Base-by-base conservation (phyloP, 2,113 vertebrate species). In the Eclectus roratus region DNA sequence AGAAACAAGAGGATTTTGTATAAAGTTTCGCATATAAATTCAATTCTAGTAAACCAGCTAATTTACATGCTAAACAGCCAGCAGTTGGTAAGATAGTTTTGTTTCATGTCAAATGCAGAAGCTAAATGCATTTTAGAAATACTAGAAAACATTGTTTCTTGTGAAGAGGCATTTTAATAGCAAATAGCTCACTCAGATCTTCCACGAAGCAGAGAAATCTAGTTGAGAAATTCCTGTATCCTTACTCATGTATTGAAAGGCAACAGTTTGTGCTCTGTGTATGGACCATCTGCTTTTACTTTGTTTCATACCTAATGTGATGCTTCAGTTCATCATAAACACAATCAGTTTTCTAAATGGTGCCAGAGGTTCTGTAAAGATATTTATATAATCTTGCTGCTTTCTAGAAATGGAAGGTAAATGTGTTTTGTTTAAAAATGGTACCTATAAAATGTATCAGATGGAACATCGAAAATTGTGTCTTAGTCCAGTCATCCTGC, bases 1-100 rank as follows among this genome's bases (percentile, higher is more conserved):
- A 80, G 53, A 95, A 97, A 97, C 86, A 92, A 96, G 94, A 96
- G 91, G 88, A 92, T 97, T 97, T 84, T 77, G 68, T 90, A 89
- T 90, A 88, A 94, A 90, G 83, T 95, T 97, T 94, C 63, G 0
- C 83, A 63, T 93, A 88, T 94, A 95, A 93, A 77, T 91, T 96
- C 52, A 65, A 58, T 96, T 95, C 88, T 85, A 88, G 85, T 91
- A 91, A 97, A 95, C 86, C 83, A 60, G 82, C 88, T 91, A 87
- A 91, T 97, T 95, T 72, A 65, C 56, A 81, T 43, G 72, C 81
- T 91, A 91, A 94, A 68, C 55, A 93, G 60, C 23, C 68, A 89
- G 66, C 58, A 49, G 52, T 91, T 71, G 39, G 66, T 83, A 70
- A 69, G 44, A 82, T 29, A 90, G 71, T 88, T 92, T 58, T 71